Base-by-base conservation (phyloP, 2,888 invertebrate species). In the Camponotus fellah region DNA sequence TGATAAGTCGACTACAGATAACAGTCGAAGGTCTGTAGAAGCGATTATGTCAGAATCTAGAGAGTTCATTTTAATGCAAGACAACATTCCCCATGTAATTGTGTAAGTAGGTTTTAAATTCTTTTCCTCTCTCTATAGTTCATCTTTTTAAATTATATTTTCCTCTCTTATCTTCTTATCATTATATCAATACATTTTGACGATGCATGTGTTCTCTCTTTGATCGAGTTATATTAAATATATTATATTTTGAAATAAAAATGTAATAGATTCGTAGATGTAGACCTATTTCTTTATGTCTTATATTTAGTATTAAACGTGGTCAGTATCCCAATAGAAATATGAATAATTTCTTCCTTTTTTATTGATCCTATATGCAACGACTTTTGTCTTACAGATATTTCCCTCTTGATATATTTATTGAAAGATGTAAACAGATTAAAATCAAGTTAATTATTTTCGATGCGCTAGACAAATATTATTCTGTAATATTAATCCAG, bases 1-100 rank as follows among this genome's bases (percentile, higher is more conserved):
- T 40, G 77, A 77, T 77, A 77, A 62, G 14, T 32, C 9, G 37
- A 17, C 34, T 14, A 34, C 32, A 32, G 79, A 69, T 79, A 79
- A 71, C 8, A 58, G 14, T 46, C 43, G 58, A 68, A 58, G 34
- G 79, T 69, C 3, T 43, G 69, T 79, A 60, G 12, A 79, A 46
- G 9, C 43, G n/a, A 68, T 58, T 68, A 34, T 43, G 65, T 65
- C 75, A 53, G 53, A 53, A 9, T 3, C 14, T 12, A 43, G n/a
- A 58, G 32, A 66, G 32, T 68, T 79, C 43, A 12, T 68, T 60
- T 21, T 69, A 46, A 60, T 53, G 65, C 0, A 21, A 21, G 12
- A 58, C 6, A 12, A n/a, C 26, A 17, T 69, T 69, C 17, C 34
- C 26, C 14, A 17, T 17, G 40, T 34, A 56, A 43, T 69, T 69